Evolutionary conservation across 2,888 invertebrate genomes (phyloP), one percentile per base, ranked within the genome.

Genomic region (Aleiodes testaceus): DNA sequence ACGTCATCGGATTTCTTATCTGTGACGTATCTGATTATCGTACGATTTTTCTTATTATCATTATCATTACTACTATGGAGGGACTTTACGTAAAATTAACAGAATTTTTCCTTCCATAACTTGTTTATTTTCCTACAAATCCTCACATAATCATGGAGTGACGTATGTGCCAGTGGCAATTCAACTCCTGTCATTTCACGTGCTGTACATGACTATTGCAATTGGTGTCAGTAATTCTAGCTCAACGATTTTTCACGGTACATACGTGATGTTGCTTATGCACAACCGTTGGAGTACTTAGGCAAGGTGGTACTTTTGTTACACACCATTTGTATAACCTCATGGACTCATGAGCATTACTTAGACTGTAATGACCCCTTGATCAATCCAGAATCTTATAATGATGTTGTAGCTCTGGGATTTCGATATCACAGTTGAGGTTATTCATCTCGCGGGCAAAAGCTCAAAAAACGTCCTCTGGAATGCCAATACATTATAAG

Each of bases 381-480:
- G 50, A 52, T 52, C 66, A 66, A 36, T 14, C 30, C 30, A 55
- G 55, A 30, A 55, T 55, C 30, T 55, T 55, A 55, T 36, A 55
- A 55, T 16, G 30, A 55, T 55, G 14, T 14, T n/a, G 16, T 36
- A 55, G 30, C 30, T 30, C 16, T n/a, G 16, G 18, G 7, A 55
- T 55, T 55, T 16, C 14, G 14, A 55, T 26, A 55, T 55, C 12
- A n/a, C n/a, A 26, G n/a, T 26, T 12, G 26, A 20, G 9, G 12
- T 53, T 11, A n/a, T 1, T 55, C 36, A 30, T 55, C 55, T 65
- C 50, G 30, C 42, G 18, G 45, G 63, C 65, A 66, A 47, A 49
- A 61, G 66, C 69, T 50, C 65, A 68, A 64, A 70, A 69, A 75
- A 26, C n/a, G n/a, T n/a, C n/a, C n/a, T n/a, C n/a, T n/a, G n/a